Conservation (phyloP, 2,113 vertebrate genomes). For the Melanostigma gelatinosum region DNA sequence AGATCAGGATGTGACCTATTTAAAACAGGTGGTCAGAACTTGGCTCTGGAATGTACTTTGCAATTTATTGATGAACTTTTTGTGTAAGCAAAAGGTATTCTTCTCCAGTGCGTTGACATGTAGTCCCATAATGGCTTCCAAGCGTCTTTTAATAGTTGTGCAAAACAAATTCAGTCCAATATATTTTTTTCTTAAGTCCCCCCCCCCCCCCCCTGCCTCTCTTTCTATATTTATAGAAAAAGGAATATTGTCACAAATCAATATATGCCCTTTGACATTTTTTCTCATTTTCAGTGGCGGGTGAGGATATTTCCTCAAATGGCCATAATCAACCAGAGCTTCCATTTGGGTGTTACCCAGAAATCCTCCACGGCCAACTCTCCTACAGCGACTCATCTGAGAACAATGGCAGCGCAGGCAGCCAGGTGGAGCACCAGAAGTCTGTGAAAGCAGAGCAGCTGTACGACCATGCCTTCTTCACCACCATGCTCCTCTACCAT, state of each 20-base stretch:
- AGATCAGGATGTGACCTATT: conserved; percentile 59
- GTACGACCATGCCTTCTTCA: conserved; percentile 87
- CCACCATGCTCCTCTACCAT: conserved; percentile 90
- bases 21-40: conserved; percentile 34
- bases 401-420: conserved; percentile 85
- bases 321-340: conserved; percentile 77
- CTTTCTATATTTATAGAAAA: background rate
- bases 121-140: background rate
- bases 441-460: conserved; percentile 87
- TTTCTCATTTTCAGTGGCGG: conserved; percentile 81
- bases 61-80: conserved; percentile 30
- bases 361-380: conserved; percentile 85
- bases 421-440: conserved; percentile 89
- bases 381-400: conserved; percentile 88
- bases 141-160: conserved; percentile 56
- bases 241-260: conserved; percentile 30
- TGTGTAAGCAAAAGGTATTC: background rate
- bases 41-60: conserved; percentile 33
- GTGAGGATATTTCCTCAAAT: conserved; percentile 80
- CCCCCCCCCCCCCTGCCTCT: too few relatives aligned
- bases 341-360: conserved; percentile 58
- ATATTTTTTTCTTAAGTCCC: background rate
- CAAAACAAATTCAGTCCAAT: conserved; percentile 66
- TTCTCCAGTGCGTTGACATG: background rate
- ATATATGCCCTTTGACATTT: conserved; percentile 37